Base-by-base conservation (phyloP, 2,113 vertebrate genomes). In the Tetrax tetrax region DNA sequence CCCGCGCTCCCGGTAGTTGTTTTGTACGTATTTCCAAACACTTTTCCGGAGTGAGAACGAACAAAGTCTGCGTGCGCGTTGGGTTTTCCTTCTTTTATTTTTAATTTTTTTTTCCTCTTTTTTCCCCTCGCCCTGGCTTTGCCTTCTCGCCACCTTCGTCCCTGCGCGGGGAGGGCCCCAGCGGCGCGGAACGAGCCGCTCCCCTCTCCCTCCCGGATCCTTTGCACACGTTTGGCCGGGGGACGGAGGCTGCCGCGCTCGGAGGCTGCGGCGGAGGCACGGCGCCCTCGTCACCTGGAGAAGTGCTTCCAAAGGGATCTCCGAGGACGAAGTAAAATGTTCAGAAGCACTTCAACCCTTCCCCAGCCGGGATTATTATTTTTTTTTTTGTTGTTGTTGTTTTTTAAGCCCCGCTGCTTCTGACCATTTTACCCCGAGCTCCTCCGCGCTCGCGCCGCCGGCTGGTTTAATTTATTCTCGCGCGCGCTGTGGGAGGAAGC, bases 401-500 rank as follows among this genome's bases (percentile, higher is more conserved):
- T n/a, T n/a, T n/a, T n/a, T n/a, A n/a, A n/a, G n/a, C n/a, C 54
- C 22, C 4, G 2, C 5, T 7, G 60, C 53, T 74, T 38, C 48
- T 22, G 45, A 7, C 8, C 13, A 0, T 21, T 59, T n/a, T 13
- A 3, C 22, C 20, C 19, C 4, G 3, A 3, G 45, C 23, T n/a
- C 41, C 16, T 14, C 51, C 7, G 37, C 18, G 57, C 65, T 9
- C 35, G 20, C 33, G 15, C 37, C 68, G 88, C n/a, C 10, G 7
- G 1, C 35, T n/a, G 11, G 2, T n/a, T 70, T 64, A 60, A 89
- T 85, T 92, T 77, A 81, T 89, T 86, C 35, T 50, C 23, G 1
- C 48, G 51, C 2, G 31, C 11, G 28, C 22, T 1, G 68, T 5
- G 80, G 47, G 74, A 66, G 85, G 84, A 71, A 31, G 71, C 16